Conservation (phyloP, 2,113 vertebrate genomes). For the Phrynosoma blainvillii region DNA sequence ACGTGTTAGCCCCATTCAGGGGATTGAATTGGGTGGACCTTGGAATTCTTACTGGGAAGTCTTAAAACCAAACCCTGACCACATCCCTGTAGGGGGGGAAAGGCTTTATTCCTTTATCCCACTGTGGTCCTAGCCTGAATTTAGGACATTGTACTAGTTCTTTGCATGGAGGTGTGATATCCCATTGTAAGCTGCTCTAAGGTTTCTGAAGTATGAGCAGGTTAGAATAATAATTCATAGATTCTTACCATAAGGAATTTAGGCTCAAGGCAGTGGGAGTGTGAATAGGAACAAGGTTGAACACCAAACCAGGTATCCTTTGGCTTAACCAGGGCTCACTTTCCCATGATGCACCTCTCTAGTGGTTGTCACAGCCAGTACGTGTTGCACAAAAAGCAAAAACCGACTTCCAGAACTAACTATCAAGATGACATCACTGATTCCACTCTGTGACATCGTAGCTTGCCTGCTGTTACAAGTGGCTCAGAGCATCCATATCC, state of each 20-base stretch:
- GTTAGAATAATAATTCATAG: constrained; percentile 9
- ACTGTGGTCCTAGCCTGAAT: background rate
- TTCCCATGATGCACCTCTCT: accelerated
- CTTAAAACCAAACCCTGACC: no score
- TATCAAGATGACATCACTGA: constrained; percentile 16
- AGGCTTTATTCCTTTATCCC: background rate
- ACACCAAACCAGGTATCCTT: background rate
- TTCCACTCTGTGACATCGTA: constrained; percentile 11
- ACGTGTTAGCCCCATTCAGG: no score
- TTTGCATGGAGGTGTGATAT: background rate
- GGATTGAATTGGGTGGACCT: no score
- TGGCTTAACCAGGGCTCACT: constrained; percentile 12
- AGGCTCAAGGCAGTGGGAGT: constrained; percentile 6
- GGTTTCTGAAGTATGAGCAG: background rate
- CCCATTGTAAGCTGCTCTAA: background rate
- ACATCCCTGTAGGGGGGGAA: background rate
- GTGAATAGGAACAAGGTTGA: background rate
- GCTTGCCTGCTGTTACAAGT: background rate
- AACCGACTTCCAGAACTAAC: background rate
- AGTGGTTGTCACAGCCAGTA: background rate
- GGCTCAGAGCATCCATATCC: no score
- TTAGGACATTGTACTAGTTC: background rate
- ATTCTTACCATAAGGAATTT: constrained; percentile 20
- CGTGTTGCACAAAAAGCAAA: no score
- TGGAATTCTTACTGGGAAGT: no score